phyloP scores from a whole-genome alignment of 2,113 vertebrate species.

The Salminus brasiliensis region DNA sequence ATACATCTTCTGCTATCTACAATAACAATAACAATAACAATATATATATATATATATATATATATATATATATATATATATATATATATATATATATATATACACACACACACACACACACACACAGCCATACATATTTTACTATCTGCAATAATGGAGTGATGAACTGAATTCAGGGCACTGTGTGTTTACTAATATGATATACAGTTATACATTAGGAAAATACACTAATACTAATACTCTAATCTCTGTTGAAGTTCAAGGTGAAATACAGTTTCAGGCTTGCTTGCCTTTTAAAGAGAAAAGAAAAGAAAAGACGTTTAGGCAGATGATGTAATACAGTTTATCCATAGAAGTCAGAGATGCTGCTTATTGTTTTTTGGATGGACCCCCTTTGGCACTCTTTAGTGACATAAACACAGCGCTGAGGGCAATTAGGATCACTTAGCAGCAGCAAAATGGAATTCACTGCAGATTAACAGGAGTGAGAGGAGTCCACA shows the following conservation, averaged over 20 bases:
- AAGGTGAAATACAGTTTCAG: neutral
- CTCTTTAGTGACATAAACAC: constrained; percentile 45
- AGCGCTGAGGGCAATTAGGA: constrained; percentile 54
- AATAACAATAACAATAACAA: too few relatives aligned
- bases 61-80: too few relatives aligned
- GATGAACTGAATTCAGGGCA: too few relatives aligned
- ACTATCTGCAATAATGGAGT: too few relatives aligned
- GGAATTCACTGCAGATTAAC: constrained; percentile 58
- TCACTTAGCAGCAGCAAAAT: constrained; percentile 58
- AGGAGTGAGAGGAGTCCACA: constrained; percentile 21
- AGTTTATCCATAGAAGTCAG: constrained; percentile 19
- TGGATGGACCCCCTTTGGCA: constrained; percentile 37
- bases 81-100: too few relatives aligned
- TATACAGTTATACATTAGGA: neutral
- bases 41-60: too few relatives aligned
- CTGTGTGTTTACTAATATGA: neutral
- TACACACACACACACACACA: too few relatives aligned
- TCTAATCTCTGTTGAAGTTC: neutral
- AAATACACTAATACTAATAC: too few relatives aligned
- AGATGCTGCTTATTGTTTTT: constrained; percentile 45
- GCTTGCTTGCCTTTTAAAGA: neutral
- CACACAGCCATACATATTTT: too few relatives aligned
- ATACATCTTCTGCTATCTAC: too few relatives aligned
- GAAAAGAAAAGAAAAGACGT: constrained; percentile 1
- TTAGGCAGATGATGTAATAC: constrained; percentile 40